Percentiles rank a stretch among this genome's conserved stretches.
These are phyloP conservation scores for Agriopis leucophaearia DNA, from an alignment of 2,888 invertebrate species.

Conservation along the genomic window DNA sequence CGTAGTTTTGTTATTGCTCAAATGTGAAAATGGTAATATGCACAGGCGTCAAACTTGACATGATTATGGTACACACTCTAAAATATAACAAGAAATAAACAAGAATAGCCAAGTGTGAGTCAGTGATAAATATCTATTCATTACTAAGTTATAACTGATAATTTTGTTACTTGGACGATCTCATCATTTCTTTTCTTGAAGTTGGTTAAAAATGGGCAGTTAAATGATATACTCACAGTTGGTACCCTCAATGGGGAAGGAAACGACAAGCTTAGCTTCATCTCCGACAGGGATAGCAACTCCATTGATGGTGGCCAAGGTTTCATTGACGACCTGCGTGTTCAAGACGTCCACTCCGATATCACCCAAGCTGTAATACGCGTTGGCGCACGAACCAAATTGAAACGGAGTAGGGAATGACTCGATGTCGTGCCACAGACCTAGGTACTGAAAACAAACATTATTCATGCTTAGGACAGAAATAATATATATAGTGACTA, in stretches of 20 bases:
- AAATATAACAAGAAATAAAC: too few relatives aligned
- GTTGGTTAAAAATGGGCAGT: background rate
- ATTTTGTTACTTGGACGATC: too few relatives aligned
- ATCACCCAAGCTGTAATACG: slow-evolving; percentile 59
- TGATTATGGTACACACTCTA: too few relatives aligned
- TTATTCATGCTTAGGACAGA: too few relatives aligned
- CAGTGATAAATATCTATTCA: too few relatives aligned
- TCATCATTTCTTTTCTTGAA: too few relatives aligned
- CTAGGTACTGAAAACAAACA: slow-evolving; percentile 62
- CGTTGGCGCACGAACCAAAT: slow-evolving; percentile 68
- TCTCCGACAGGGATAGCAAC: slow-evolving; percentile 71
- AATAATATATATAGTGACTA: too few relatives aligned
- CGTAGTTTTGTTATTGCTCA: too few relatives aligned
- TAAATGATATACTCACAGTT: slow-evolving; percentile 70
- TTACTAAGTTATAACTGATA: too few relatives aligned
- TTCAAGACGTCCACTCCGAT: slow-evolving; percentile 64
- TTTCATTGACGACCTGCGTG: slow-evolving; percentile 75
- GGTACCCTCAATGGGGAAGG: slow-evolving; percentile 81
- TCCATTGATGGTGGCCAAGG: slow-evolving; percentile 82
- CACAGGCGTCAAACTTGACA: too few relatives aligned
- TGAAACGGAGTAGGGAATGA: slow-evolving; percentile 66
- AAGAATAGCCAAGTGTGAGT: too few relatives aligned
- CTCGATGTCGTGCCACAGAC: slow-evolving; percentile 70
- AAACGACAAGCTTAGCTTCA: slow-evolving; percentile 84
- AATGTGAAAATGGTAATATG: too few relatives aligned